A percentile compares a stretch with the other conserved stretches of the same genome.
phyloP scores from a whole-genome alignment of 2,888 invertebrate species.

The Tipula lateralis region DNA sequence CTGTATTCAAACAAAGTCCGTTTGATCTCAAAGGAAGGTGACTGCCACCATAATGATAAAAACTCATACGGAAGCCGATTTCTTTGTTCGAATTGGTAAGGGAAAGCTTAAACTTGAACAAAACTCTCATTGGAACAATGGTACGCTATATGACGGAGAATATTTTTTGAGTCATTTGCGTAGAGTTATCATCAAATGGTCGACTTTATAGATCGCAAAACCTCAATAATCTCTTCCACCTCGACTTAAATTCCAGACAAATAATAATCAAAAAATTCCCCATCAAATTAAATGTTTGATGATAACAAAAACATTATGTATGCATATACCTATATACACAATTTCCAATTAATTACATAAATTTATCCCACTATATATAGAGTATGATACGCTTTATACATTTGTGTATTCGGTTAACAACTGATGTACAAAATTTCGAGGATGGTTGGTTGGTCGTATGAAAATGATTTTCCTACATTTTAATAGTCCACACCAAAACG shows the following conservation, averaged over 20 bases:
- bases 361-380: neutral
- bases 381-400: neutral
- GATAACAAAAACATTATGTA: neutral
- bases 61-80: no score
- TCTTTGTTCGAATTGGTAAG: no score
- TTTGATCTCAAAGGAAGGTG: no score
- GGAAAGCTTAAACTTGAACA: no score
- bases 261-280: neutral
- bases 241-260: neutral
- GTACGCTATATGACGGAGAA: no score
- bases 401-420: neutral
- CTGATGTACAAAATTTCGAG: neutral
- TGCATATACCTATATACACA: no score
- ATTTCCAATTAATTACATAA: slow-evolving; percentile 13
- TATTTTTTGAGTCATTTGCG: no score
- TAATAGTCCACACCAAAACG: neutral
- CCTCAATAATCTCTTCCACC: neutral
- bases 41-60: no score
- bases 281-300: neutral
- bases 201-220: no score
- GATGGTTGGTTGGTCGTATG: neutral
- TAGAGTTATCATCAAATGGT: no score
- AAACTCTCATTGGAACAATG: no score
- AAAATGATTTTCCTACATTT: neutral
- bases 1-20: no score